Evolutionary conservation across 2,113 vertebrate species (phyloP).

Genomic region (Petromus typicus): DNA sequence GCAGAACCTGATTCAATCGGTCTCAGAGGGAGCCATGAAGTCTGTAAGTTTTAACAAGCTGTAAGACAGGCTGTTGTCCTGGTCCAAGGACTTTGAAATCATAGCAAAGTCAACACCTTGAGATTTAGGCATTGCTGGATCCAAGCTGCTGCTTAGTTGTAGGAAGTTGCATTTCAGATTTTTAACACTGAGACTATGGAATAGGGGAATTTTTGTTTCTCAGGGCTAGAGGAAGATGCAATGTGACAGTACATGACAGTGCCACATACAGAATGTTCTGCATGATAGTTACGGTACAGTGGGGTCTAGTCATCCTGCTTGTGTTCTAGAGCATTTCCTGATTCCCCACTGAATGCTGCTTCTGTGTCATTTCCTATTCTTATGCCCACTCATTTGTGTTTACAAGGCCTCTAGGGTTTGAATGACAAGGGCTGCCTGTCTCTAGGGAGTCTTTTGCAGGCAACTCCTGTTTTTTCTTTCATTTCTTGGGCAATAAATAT

Average conservation of each 20-base stretch:
- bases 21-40: background rate
- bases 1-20: background rate
- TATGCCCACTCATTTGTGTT: background rate
- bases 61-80: background rate
- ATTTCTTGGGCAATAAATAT: background rate
- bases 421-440: background rate
- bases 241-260: no score
- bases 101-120: background rate
- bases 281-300: background rate
- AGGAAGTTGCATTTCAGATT: background rate
- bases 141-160: background rate
- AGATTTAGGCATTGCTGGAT: background rate
- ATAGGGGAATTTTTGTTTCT: background rate
- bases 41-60: background rate
- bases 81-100: background rate
- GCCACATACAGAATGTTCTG: rapidly evolving
- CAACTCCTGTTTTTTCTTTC: background rate
- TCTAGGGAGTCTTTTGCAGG: background rate
- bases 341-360: background rate
- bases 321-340: background rate
- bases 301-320: background rate
- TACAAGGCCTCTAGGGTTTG: background rate
- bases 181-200: background rate
- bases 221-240: background rate
- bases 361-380: rapidly evolving